These are phyloP conservation scores for Clarias laeviceps DNA, from an alignment of 2,797 vertebrate genomes.

Conservation along the genomic window DNA sequence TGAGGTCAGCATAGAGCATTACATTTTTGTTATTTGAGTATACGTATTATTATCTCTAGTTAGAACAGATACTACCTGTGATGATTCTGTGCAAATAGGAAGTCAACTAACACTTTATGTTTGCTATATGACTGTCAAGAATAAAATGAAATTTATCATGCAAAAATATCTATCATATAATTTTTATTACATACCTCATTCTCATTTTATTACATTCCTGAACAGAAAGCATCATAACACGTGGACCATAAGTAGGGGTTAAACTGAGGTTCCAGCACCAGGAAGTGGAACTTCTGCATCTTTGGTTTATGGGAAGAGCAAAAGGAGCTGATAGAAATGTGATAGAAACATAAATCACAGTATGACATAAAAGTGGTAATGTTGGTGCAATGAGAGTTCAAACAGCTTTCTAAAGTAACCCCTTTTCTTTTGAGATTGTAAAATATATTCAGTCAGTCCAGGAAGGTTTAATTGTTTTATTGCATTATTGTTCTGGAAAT, in stretches of 20 bases:
- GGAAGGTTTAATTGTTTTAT: not conserved
- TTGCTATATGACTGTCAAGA: not conserved
- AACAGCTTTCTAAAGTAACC: not conserved
- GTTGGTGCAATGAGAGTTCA: not conserved
- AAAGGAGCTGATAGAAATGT: slow-evolving; percentile 5
- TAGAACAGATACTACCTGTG: not conserved
- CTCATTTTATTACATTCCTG: not conserved
- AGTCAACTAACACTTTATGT: not conserved
- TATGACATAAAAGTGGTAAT: not conserved
- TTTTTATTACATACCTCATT: not conserved
- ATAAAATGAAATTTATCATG: not conserved
- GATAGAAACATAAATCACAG: not conserved
- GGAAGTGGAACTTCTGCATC: not conserved
- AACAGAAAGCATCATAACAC: not conserved
- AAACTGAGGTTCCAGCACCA: not conserved
- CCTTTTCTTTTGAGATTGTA: not conserved
- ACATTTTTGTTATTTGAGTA: not conserved
- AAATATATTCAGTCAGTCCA: not conserved
- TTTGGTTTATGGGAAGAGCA: slow-evolving; percentile 12
- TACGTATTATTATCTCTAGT: too few relatives aligned
- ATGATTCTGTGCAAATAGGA: not conserved
- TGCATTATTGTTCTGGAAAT: too few relatives aligned
- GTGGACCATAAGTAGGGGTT: not conserved
- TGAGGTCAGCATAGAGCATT: not conserved
- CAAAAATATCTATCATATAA: not conserved